phyloP scores from a whole-genome alignment of 2,113 vertebrate species.

The Brachyhypopomus occidentalis region DNA sequence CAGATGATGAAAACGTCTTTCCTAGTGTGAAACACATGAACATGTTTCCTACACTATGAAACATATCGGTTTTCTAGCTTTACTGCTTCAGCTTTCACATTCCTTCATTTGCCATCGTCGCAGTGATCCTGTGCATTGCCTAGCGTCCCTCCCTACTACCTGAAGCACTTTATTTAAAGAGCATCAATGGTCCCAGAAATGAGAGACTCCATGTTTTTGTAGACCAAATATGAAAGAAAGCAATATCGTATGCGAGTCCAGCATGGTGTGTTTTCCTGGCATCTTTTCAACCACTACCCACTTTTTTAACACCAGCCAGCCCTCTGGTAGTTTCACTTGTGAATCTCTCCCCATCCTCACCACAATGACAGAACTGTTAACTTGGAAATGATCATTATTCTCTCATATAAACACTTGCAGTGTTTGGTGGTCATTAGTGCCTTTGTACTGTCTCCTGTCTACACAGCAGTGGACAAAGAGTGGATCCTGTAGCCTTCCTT shows the following conservation, averaged over 20 bases:
- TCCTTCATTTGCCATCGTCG: not conserved
- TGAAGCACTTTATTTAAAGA: conserved; percentile 54
- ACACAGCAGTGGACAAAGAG: conserved; percentile 23
- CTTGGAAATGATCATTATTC: not conserved
- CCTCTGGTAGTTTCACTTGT: not conserved
- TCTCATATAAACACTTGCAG: conserved; percentile 25
- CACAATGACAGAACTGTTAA: not conserved
- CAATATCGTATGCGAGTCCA: not conserved
- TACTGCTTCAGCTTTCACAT: not conserved
- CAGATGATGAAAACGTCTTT: not conserved
- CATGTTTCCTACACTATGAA: not conserved
- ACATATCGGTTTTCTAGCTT: not conserved
- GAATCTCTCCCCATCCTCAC: not conserved
- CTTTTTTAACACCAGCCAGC: not conserved
- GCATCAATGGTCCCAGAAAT: conserved; percentile 19
- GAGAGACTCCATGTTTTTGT: not conserved
- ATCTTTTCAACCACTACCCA: conserved; percentile 1
- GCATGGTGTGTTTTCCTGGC: conserved; percentile 4
- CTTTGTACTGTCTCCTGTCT: conserved; percentile 46
- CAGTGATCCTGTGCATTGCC: conserved; percentile 19
- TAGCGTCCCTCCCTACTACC: conserved; percentile 23
- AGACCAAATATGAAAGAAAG: conserved; percentile 32
- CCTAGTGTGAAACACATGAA: not conserved
- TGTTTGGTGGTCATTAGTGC: conserved; percentile 49
- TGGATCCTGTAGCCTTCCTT: conserved; percentile 38